Evolutionary conservation across 2,888 invertebrate genomes (phyloP).

Genomic region (Girardia tigrina): DNA sequence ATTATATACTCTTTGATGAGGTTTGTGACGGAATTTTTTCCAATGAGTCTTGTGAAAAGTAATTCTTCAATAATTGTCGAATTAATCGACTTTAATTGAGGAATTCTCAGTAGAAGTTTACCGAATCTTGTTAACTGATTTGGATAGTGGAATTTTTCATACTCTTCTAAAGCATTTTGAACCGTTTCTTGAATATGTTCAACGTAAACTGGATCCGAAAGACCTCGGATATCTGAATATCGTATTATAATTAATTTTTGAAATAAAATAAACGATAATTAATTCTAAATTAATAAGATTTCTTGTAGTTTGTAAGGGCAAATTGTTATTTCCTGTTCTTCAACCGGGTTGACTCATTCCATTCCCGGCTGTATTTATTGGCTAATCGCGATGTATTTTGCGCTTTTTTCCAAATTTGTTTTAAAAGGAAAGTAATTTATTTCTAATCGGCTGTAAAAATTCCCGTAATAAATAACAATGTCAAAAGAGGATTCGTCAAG

Average conservation of each 20-base stretch:
- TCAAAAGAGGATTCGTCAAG: no score
- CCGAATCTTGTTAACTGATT: constrained; percentile 92
- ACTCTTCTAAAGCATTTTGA: constrained; percentile 91
- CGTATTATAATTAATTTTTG: neutral
- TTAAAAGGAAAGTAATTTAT: no score
- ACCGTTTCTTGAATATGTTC: constrained; percentile 92
- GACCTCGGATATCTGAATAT: constrained; percentile 74
- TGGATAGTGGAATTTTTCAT: constrained; percentile 87
- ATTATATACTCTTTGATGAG: constrained; percentile 63
- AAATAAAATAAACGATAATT: no score
- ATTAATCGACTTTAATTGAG: constrained; percentile 80
- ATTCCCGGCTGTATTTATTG: no score
- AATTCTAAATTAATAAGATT: no score
- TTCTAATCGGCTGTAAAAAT: no score
- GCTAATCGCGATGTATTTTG: no score
- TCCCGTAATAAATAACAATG: no score
- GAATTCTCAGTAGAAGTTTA: constrained; percentile 75
- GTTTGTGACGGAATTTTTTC: constrained; percentile 92
- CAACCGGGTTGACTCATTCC: no score
- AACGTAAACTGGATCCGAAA: constrained; percentile 84
- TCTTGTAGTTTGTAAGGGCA: no score
- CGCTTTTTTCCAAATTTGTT: no score
- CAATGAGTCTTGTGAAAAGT: constrained; percentile 88
- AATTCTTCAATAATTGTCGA: constrained; percentile 86
- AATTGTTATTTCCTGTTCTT: no score